phyloP scores from a whole-genome alignment of 2,797 vertebrate species.

The Rhinoraja longicauda region DNA sequence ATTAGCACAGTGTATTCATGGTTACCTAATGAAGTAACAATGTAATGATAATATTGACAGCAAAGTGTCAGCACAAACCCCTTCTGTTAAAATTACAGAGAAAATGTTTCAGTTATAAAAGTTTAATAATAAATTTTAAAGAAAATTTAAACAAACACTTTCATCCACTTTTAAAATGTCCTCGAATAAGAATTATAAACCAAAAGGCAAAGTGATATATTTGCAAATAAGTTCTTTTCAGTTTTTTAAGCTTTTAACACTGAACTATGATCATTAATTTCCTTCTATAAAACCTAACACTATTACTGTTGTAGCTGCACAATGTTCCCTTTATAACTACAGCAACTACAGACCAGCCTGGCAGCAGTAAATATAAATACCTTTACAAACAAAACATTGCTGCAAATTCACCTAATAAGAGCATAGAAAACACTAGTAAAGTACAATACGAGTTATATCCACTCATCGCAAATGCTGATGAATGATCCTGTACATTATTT shows the following conservation, averaged over 20 bases:
- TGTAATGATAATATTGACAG: not conserved
- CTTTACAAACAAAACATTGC: constrained; percentile 7
- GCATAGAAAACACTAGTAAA: not conserved
- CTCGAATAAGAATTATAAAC: not conserved
- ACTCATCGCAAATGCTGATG: not conserved
- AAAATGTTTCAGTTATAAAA: not conserved
- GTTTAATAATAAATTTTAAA: not conserved
- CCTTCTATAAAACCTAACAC: not conserved
- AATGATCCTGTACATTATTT: not conserved
- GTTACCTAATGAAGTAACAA: not conserved
- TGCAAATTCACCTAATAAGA: not conserved
- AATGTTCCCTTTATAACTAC: not conserved
- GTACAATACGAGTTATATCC: not conserved
- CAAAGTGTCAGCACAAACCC: not conserved
- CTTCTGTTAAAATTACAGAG: not conserved
- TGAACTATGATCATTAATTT: not conserved
- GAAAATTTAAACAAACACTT: not conserved
- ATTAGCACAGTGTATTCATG: not conserved
- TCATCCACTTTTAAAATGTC: not conserved
- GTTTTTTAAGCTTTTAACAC: not conserved
- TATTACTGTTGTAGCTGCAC: not conserved
- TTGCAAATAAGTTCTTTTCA: not conserved
- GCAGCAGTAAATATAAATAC: constrained; percentile 8
- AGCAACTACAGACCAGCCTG: not conserved
- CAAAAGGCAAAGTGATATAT: not conserved